Base-by-base conservation (phyloP, 2,797 vertebrate genomes). In the Anisognathus igniventris region DNA sequence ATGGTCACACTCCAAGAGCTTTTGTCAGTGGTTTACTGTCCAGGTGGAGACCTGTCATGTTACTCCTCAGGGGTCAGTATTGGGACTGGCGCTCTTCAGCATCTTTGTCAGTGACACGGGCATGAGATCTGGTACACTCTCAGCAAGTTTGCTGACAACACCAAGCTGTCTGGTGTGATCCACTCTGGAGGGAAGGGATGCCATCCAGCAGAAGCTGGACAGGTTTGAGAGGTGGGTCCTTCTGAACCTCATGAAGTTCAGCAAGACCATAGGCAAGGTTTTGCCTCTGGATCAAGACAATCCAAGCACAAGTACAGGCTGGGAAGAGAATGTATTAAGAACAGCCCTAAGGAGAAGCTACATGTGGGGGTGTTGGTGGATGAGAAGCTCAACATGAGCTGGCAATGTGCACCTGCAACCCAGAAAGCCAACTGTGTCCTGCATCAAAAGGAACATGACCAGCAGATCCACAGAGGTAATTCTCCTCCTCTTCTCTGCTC, bases 301-400 rank as follows among this genome's bases (percentile, higher is more conserved):
- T 45, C n/a, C 37, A 64, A 56, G 24, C n/a, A 39, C 24, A 51
- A 62, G 33, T 30, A 39, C 6, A 39, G 50, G 17, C n/a, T 44
- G 14, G n/a, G 7, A 6, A 33, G 28, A 57, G 44, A 71, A 45
- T 7, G 6, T 21, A 33, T 57, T 57, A 31, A 44, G 17, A 30
- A 21, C 28, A 44, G 14, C 12, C 12, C 24, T 44, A 23, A 56
- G 17, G 24, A 50, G n/a, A 44, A 64, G 37, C 20, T 39, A 39
- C 8, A 31, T 0, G 3, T 39, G 4, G 8, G 27, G 2, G 3
- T 31, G 3, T 7, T 57, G 31, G 7, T 50, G 9, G 4, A 51
- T 70, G 21, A 51, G 37, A 51, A 45, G 14, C 5, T 51, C 39
- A 51, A 12, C 12, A 20, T 33, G 50, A 64, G 8, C 5, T 16